Evolutionary conservation across 2,888 invertebrate species (phyloP), one percentile per base, ranked within the genome.

Genomic region (Anaspis maculata): DNA sequence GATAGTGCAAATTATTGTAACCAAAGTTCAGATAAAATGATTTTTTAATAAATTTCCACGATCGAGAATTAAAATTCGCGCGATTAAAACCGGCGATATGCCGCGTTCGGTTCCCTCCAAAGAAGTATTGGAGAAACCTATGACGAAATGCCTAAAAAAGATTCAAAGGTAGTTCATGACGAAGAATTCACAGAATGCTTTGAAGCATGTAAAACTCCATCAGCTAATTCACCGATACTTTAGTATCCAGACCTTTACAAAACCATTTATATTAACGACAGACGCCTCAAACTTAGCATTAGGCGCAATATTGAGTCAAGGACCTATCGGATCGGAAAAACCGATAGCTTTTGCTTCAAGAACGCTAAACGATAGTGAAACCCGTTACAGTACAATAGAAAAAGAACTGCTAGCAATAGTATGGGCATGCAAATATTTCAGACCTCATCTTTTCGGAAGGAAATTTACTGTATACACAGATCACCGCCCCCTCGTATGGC

Each of bases 341-440:
- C 19, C 19, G 19, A 9, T 19, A 19, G 19, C 19, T 19, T 19
- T 6, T 19, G 19, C 24, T 7, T 24, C 24, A 24, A 5, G 24
- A 11, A 10, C 11, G 9, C 11, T 24, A 10, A 24, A 24, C 24
- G 9, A 9, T 5, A 10, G 6, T 4, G 24, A 24, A 24, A 24
- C 4, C 4, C 5, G 12, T 4, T 24, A 24, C 11, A 9, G 7
- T 5, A 24, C 24, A 9, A 9, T 10, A 10, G 24, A 24, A 24
- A 24, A 24, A 10, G 24, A 24, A 24, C 24, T 24, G 4, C 11
- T 24, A 9, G 24, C 24, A 24, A 24, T 24, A 5, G 24, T 24
- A 9, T 24, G 24, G 24, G 6, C 24, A 9, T 4, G 4, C 5
- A 5, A 10, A 9, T 10, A 24, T 11, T 24, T 24, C 24, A 24